Conservation (phyloP, 2,113 vertebrate genomes). For the Candoia aspera region DNA sequence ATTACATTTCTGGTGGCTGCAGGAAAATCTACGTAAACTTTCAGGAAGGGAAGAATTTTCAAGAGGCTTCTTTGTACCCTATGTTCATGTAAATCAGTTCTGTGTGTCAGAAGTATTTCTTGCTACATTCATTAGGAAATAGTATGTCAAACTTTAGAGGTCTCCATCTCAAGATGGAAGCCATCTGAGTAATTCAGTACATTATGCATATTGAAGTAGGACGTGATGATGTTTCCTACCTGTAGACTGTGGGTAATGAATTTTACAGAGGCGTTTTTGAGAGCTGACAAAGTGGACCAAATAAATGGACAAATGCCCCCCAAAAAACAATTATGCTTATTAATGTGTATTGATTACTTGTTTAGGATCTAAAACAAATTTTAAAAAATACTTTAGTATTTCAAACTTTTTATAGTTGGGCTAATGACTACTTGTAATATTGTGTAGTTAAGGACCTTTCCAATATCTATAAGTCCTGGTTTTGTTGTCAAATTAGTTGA, state of each 20-base stretch:
- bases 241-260: conserved; percentile 62
- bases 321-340: conserved; percentile 88
- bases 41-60: neutral
- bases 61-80: neutral
- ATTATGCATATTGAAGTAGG: conserved; percentile 67
- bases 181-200: conserved; percentile 73
- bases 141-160: conserved; percentile 63
- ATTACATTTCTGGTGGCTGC: neutral
- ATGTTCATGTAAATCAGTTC: neutral
- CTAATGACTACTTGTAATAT: conserved; percentile 71
- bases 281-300: conserved; percentile 75
- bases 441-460: conserved; percentile 69
- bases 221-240: conserved; percentile 54
- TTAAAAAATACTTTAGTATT: conserved; percentile 85
- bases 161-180: conserved; percentile 61
- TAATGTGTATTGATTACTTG: conserved; percentile 90
- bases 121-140: conserved; percentile 37
- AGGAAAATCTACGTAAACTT: conserved; percentile 2
- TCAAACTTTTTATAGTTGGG: conserved; percentile 75
- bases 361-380: conserved; percentile 86
- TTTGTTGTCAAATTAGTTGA: conserved; percentile 68
- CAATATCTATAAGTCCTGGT: conserved; percentile 63
- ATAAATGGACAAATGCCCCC: conserved; percentile 86
- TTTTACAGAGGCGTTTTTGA: conserved; percentile 67
- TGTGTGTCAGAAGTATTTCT: conserved; percentile 68